Conservation (phyloP, 1,140 invertebrate genomes). For the Sycophaga agraensis region DNA sequence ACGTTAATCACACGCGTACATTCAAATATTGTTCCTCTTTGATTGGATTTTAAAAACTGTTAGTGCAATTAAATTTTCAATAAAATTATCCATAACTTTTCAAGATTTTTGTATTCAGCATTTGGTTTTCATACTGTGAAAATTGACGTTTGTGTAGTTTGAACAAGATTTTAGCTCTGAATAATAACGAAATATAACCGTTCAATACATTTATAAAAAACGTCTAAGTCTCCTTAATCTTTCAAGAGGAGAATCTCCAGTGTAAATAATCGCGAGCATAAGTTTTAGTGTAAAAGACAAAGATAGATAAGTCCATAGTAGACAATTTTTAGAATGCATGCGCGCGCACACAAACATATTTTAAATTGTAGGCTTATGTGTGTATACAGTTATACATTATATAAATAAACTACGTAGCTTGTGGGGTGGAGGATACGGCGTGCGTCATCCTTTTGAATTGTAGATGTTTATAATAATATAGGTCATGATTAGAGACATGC, state of each 20-base stretch:
- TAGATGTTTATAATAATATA: conserved; percentile 21
- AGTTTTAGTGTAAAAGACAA: conserved; percentile 14
- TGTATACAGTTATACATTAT: conserved; percentile 31
- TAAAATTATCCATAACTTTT: no score
- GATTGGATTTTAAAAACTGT: no score
- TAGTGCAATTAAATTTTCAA: no score
- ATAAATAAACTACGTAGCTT: conserved; percentile 16
- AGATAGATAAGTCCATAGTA: conserved; percentile 16
- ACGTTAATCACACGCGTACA: no score
- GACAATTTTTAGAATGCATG: conserved; percentile 29
- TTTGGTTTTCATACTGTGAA: no score
- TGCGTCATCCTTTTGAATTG: conserved; percentile 27
- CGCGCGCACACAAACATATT: no score
- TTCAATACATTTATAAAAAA: neutral
- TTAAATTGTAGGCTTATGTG: conserved; percentile 20
- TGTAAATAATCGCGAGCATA: conserved; percentile 22
- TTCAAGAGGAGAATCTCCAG: conserved; percentile 7
- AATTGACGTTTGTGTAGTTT: conserved; percentile 3
- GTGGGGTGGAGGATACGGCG: neutral
- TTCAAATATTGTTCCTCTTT: no score
- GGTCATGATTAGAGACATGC: conserved; percentile 11
- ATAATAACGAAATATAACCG: neutral
- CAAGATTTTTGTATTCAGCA: no score
- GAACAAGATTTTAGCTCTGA: neutral
- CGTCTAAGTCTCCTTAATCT: neutral